Evolutionary conservation across 1,140 invertebrate species (phyloP).

Genomic region (Lerema accius): DNA sequence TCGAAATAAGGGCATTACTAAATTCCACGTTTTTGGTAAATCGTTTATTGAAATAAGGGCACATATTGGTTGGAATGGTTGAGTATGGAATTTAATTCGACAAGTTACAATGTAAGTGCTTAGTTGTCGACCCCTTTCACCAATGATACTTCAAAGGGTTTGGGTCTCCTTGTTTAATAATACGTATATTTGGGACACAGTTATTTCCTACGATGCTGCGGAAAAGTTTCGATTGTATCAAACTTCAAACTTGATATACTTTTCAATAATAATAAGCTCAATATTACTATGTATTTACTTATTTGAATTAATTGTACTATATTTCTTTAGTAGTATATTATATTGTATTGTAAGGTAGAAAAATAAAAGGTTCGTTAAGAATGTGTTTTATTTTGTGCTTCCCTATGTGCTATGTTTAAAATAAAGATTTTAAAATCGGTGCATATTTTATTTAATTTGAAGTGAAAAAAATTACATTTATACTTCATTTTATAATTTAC

Average conservation of each 20-base stretch:
- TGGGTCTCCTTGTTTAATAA: conserved; percentile 57
- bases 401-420: no score
- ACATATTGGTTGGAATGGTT: conserved; percentile 49
- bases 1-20: conserved; percentile 37
- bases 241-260: neutral
- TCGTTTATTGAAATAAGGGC: conserved; percentile 42
- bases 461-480: no score
- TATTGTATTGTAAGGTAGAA: no score
- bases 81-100: conserved; percentile 68
- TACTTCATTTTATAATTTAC: no score
- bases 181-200: conserved; percentile 35
- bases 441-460: no score
- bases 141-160: conserved; percentile 62
- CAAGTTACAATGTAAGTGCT: conserved; percentile 62
- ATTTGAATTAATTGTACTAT: no score
- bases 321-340: no score
- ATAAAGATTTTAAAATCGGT: no score
- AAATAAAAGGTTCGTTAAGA: no score
- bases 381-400: no score
- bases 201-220: conserved; percentile 18
- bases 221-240: conserved; percentile 17
- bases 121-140: conserved; percentile 62
- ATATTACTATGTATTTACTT: no score
- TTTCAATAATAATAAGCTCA: no score
- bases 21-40: conserved; percentile 15